Conservation (phyloP, 2,888 invertebrate genomes). For the Augochlorella aurata region DNA sequence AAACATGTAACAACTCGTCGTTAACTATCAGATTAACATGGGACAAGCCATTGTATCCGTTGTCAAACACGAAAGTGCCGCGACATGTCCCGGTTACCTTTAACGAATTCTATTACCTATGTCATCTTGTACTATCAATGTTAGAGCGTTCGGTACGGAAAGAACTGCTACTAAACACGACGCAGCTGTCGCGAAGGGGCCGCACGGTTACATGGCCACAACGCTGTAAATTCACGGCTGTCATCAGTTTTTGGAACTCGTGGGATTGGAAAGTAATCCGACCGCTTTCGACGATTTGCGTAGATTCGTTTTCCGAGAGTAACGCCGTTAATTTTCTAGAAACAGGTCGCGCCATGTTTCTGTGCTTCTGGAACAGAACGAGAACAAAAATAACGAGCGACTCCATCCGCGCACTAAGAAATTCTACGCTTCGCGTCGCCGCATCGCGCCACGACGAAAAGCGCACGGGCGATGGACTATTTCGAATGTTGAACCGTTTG, state of each 20-base stretch:
- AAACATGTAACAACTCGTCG: no score
- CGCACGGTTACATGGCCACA: not conserved
- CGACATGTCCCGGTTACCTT: not conserved
- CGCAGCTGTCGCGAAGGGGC: not conserved
- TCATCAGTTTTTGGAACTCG: not conserved
- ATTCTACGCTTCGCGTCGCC: not conserved
- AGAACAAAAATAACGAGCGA: not conserved
- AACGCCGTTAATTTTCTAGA: not conserved
- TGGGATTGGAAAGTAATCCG: conserved; percentile 43
- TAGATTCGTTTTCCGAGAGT: not conserved
- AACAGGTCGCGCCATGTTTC: not conserved
- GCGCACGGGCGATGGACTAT: not conserved
- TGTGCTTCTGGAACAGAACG: not conserved
- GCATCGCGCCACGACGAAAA: not conserved
- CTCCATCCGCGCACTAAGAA: not conserved
- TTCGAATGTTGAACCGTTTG: conserved; percentile 18
- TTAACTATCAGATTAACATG: not conserved
- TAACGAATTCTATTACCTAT: not conserved
- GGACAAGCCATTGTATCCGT: not conserved
- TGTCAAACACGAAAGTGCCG: not conserved
- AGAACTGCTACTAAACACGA: not conserved
- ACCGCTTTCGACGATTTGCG: conserved; percentile 31
- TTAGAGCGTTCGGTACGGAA: not conserved
- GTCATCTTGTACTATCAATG: not conserved
- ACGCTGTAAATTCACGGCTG: not conserved